These are phyloP conservation scores for Epinotia brunnichana DNA, from an alignment of 2,888 invertebrate species.

Conservation along the genomic window DNA sequence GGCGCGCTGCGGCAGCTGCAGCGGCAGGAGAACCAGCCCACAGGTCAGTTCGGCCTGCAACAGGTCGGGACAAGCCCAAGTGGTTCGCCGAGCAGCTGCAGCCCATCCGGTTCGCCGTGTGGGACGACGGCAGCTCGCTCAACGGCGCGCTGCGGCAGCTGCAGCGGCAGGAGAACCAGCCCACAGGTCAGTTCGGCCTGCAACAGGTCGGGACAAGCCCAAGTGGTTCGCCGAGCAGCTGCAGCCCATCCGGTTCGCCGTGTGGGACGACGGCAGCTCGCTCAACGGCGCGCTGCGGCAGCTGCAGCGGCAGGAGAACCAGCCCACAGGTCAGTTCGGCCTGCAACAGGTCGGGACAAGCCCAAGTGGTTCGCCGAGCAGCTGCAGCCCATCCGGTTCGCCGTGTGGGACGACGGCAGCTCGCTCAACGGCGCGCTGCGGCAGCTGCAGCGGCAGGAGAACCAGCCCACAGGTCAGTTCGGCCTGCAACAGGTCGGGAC, in stretches of 20 bases:
- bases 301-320: no score
- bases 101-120: slow-evolving; percentile 95
- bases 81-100: slow-evolving; percentile 97
- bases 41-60: no score
- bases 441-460: slow-evolving; percentile 89
- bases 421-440: slow-evolving; percentile 90
- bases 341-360: slow-evolving; percentile 99
- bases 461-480: slow-evolving; percentile 87
- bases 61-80: slow-evolving; percentile 92
- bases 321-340: slow-evolving; percentile 93
- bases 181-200: no score
- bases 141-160: no score
- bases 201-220: slow-evolving; percentile 89
- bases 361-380: slow-evolving; percentile 97
- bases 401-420: slow-evolving; percentile 95
- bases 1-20: no score
- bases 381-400: slow-evolving; percentile 94
- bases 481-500: slow-evolving; percentile 92
- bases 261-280: slow-evolving; percentile 92
- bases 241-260: slow-evolving; percentile 94
- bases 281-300: no score
- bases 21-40: no score
- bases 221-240: slow-evolving; percentile 97
- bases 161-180: no score
- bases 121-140: slow-evolving; percentile 89